phyloP scores from a whole-genome alignment of 2,113 vertebrate genomes.

The Damaliscus lunatus region DNA sequence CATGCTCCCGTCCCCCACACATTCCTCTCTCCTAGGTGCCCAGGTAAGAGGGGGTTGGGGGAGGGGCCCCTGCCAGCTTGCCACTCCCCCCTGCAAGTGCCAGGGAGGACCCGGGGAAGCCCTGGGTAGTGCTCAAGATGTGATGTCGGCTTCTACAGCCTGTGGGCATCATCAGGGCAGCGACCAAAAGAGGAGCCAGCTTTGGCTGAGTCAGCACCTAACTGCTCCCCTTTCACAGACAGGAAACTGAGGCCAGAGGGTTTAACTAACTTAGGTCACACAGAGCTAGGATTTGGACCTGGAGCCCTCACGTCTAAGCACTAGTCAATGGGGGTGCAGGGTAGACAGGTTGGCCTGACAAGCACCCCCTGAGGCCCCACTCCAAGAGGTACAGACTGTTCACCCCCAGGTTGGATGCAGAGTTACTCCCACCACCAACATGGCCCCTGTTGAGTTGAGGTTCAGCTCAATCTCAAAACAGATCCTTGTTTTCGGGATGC shows the following conservation, averaged over 20 bases:
- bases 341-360: fast-evolving
- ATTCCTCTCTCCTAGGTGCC: no score
- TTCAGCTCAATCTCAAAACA: background rate
- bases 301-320: background rate
- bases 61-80: background rate
- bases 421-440: fast-evolving
- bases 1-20: fast-evolving
- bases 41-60: background rate
- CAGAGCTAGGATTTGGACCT: fast-evolving
- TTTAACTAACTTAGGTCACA: background rate
- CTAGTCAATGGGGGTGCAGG: fast-evolving
- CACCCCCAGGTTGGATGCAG: fast-evolving
- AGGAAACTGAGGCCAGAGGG: background rate
- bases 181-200: background rate
- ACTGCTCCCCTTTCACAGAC: background rate
- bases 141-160: no score
- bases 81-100: background rate
- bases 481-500: background rate
- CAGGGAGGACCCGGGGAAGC: background rate
- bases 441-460: background rate
- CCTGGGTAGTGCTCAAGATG: no score
- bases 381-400: fast-evolving
- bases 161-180: fast-evolving
- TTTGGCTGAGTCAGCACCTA: background rate
- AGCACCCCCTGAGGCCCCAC: fast-evolving